Conservation (phyloP, 1,140 invertebrate species). For the Anastatus disparis region DNA sequence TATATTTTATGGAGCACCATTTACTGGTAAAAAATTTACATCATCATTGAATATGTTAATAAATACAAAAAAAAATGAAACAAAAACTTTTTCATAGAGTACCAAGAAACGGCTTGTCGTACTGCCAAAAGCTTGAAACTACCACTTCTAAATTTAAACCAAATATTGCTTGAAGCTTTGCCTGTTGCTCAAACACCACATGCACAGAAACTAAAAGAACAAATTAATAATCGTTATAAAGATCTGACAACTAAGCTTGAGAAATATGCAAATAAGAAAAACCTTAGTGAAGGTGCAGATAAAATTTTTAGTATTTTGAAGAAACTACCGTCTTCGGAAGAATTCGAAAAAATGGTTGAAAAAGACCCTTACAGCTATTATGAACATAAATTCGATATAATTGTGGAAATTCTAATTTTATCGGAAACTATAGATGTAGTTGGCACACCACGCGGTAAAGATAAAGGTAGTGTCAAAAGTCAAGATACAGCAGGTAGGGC, state of each 20-base stretch:
- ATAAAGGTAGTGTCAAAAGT: slow-evolving; percentile 20
- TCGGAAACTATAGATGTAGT: background rate
- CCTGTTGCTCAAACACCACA: background rate
- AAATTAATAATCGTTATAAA: slow-evolving; percentile 43
- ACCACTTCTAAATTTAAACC: slow-evolving; percentile 49
- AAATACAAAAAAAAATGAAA: too few relatives aligned
- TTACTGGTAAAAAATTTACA: slow-evolving; percentile 48
- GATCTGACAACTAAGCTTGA: background rate
- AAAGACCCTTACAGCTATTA: slow-evolving; percentile 49
- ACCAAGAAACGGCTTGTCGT: slow-evolving; percentile 52
- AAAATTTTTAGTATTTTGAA: background rate
- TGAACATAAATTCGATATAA: slow-evolving; percentile 49
- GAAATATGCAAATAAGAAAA: background rate
- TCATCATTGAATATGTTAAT: background rate
- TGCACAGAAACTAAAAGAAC: background rate
- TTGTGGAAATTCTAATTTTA: slow-evolving; percentile 41
- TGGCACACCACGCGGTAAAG: background rate
- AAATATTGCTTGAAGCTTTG: slow-evolving; percentile 46
- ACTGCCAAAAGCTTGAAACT: slow-evolving; percentile 44
- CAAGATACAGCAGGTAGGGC: background rate
- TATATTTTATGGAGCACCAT: slow-evolving; percentile 57
- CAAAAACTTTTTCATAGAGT: slow-evolving; percentile 43
- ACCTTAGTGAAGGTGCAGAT: too few relatives aligned
- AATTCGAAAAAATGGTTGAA: slow-evolving; percentile 44
- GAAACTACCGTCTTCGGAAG: slow-evolving; percentile 40